phyloP scores from a whole-genome alignment of 2,113 vertebrate genomes.

The Typhlomys cinereus region DNA sequence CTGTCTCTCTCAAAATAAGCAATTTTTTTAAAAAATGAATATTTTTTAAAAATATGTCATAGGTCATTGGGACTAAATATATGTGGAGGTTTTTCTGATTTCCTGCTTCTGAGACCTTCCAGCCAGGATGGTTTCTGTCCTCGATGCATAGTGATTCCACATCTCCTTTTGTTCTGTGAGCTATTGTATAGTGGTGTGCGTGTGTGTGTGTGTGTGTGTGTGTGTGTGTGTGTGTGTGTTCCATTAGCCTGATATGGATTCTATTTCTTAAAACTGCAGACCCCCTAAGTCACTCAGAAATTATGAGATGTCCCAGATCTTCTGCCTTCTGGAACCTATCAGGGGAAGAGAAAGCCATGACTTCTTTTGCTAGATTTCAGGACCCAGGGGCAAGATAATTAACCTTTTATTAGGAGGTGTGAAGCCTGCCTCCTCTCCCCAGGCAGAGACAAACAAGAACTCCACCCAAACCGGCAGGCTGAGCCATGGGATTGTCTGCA shows the following conservation, averaged over 20 bases:
- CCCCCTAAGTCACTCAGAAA: not conserved
- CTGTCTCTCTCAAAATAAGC: no score
- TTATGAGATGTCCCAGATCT: not conserved
- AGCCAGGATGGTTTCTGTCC: not conserved
- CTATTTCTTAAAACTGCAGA: not conserved
- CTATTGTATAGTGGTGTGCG: not conserved
- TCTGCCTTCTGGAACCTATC: not conserved
- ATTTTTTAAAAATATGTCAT: no score
- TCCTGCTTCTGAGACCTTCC: not conserved
- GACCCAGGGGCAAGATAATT: slow-evolving; percentile 52
- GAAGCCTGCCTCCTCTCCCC: slow-evolving; percentile 38
- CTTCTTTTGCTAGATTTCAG: slow-evolving; percentile 30
- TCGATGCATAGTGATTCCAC: not conserved
- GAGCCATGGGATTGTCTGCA: slow-evolving; percentile 47
- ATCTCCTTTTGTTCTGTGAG: not conserved
- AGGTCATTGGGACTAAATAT: not conserved
- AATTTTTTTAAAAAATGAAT: no score
- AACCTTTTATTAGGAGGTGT: slow-evolving; percentile 59
- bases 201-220: not conserved
- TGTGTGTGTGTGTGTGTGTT: not conserved
- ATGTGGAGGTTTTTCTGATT: not conserved
- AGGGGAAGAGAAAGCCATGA: not conserved
- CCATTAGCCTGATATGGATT: not conserved
- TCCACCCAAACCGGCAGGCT: slow-evolving; percentile 41
- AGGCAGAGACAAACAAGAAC: slow-evolving; percentile 41